Evolutionary conservation across 1,140 invertebrate species (phyloP).

Genomic region (Sarcophaga bullata): DNA sequence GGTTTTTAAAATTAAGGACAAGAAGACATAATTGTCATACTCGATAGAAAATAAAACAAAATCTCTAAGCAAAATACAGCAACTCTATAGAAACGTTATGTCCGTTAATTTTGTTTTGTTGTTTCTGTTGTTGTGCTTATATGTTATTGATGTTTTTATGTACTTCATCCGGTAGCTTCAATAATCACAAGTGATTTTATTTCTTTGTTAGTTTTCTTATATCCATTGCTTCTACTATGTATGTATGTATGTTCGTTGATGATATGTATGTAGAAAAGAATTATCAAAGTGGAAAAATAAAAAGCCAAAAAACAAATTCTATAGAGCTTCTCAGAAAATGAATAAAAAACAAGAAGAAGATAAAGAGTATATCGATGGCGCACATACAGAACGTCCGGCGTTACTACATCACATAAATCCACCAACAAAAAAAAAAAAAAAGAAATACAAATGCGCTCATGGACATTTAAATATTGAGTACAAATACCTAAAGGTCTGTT

Average conservation of each 20-base stretch:
- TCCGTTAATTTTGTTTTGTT: neutral
- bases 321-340: constrained; percentile 5
- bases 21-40: too few species aligned
- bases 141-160: neutral
- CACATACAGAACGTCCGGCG: constrained; percentile 17
- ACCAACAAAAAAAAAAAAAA: neutral
- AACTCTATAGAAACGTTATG: neutral
- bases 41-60: neutral
- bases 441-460: neutral
- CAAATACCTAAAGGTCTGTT: neutral
- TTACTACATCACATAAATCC: neutral
- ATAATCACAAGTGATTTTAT: constrained; percentile 32
- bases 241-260: neutral
- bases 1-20: too few species aligned
- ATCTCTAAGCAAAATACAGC: neutral
- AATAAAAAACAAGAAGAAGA: too few species aligned
- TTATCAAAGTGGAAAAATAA: constrained; percentile 7
- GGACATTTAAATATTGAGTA: constrained; percentile 8
- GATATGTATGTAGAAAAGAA: neutral
- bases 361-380: neutral
- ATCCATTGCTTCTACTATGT: neutral
- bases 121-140: neutral
- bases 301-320: constrained; percentile 1
- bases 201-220: neutral
- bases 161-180: constrained; percentile 36